Conservation (phyloP, 2,888 invertebrate species). For the Phania funesta region DNA sequence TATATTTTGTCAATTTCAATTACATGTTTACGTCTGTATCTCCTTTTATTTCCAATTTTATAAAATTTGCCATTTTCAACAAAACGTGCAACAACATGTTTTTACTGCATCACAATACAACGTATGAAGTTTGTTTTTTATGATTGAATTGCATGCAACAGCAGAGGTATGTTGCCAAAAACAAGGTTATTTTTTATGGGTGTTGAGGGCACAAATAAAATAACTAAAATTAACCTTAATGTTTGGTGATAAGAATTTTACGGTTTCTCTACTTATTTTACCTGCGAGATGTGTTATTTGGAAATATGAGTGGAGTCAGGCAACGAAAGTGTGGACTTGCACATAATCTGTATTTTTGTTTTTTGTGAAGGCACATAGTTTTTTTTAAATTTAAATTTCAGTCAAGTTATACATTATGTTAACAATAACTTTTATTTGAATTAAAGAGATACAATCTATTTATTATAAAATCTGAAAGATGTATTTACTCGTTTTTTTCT, state of each 20-base stretch:
- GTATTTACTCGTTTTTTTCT: too few species aligned
- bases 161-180: constrained; percentile 14
- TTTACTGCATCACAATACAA: constrained; percentile 35
- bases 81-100: constrained; percentile 32
- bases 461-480: too few species aligned
- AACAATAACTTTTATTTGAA: too few species aligned
- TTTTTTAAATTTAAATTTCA: too few species aligned
- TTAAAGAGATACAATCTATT: too few species aligned
- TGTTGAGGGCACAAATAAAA: not conserved
- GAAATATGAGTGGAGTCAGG: not conserved
- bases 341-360: too few species aligned
- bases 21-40: not conserved
- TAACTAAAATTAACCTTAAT: constrained; percentile 10
- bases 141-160: constrained; percentile 22
- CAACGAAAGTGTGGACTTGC: too few species aligned
- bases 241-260: not conserved
- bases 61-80: constrained; percentile 28
- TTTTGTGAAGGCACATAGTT: too few species aligned
- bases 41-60: not conserved
- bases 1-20: not conserved
- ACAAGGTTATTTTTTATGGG: constrained; percentile 25
- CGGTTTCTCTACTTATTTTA: not conserved
- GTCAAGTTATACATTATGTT: too few species aligned
- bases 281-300: not conserved
- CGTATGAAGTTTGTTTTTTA: not conserved